Evolutionary conservation across 2,888 invertebrate species (phyloP).

Genomic region (Drosophila rellima): DNA sequence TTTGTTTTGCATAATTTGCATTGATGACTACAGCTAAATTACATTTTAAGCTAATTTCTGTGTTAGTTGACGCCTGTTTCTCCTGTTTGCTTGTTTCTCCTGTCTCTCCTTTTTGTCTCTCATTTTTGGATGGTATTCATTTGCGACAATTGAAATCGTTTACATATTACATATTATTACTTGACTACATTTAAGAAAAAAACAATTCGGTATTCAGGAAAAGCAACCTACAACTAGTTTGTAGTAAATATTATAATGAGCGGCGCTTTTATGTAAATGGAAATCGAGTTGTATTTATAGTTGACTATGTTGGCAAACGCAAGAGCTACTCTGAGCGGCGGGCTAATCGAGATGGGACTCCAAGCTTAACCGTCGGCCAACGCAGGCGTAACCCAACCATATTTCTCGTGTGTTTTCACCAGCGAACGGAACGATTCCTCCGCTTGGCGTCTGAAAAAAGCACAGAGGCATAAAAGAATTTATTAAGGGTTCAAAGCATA

Average conservation of each 20-base stretch:
- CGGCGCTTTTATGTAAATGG: slow-evolving; percentile 50
- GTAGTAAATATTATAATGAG: slow-evolving; percentile 53
- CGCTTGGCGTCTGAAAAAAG: slow-evolving; percentile 88
- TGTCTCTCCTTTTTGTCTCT: slow-evolving; percentile 15
- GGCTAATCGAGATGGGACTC: slow-evolving; percentile 18
- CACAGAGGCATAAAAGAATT: background rate
- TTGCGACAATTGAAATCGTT: slow-evolving; percentile 76
- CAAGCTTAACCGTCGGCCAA: slow-evolving; percentile 91
- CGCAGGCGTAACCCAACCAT: slow-evolving; percentile 96
- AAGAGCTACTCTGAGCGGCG: slow-evolving; percentile 68
- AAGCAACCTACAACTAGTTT: slow-evolving; percentile 63
- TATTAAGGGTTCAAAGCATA: background rate
- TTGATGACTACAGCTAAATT: slow-evolving; percentile 71
- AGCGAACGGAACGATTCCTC: slow-evolving; percentile 95
- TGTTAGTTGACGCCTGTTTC: slow-evolving; percentile 57
- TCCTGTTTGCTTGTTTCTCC: background rate
- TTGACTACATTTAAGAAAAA: slow-evolving; percentile 36
- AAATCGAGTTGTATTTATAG: slow-evolving; percentile 47
- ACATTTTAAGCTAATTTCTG: slow-evolving; percentile 68
- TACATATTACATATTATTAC: slow-evolving; percentile 44
- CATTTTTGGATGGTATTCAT: slow-evolving; percentile 68
- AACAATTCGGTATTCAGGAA: slow-evolving; percentile 29
- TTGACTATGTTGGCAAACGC: slow-evolving; percentile 75
- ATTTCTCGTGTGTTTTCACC: slow-evolving; percentile 96
- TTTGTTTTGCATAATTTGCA: slow-evolving; percentile 26